phyloP scores from a whole-genome alignment of 2,797 vertebrate genomes.

The Sphenopsis melanotis region DNA sequence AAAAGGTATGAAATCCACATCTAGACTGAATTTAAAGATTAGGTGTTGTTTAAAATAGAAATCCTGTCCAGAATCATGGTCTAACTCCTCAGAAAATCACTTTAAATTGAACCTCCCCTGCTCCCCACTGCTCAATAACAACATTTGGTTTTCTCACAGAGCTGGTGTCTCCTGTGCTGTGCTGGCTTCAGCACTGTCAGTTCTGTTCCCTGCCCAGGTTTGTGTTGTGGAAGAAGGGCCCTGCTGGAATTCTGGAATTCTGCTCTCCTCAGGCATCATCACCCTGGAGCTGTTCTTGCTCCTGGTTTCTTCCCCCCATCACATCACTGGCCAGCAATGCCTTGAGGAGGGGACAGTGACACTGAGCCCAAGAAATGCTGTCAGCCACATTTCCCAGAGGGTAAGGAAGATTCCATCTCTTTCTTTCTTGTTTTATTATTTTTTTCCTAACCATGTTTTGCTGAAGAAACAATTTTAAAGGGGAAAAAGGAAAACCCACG shows the following conservation, averaged over 20 bases:
- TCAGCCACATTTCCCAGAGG: not conserved
- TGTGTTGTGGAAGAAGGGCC: not conserved
- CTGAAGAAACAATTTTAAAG: not conserved
- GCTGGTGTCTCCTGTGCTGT: not conserved
- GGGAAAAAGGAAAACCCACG: not conserved
- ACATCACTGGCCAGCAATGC: not conserved
- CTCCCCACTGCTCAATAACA: not conserved
- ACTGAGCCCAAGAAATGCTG: not conserved
- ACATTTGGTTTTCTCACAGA: not conserved
- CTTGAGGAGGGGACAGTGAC: not conserved
- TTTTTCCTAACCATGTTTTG: not conserved
- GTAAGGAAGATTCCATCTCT: not conserved
- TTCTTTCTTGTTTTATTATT: not conserved
- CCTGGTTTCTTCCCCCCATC: not conserved
- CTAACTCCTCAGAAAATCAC: constrained; percentile 15
- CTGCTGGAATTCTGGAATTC: not conserved
- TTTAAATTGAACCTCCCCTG: not conserved
- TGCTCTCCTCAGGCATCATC: not conserved
- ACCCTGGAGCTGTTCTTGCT: fast-evolving
- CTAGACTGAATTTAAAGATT: not conserved
- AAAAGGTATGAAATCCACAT: constrained; percentile 53
- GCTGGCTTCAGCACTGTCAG: not conserved
- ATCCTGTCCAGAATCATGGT: not conserved
- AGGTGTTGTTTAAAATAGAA: constrained; percentile 11
- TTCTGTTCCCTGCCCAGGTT: not conserved